These are phyloP conservation scores for Gymnoscelis rufifasciata DNA, from an alignment of 2,888 invertebrate genomes.

Conservation along the genomic window DNA sequence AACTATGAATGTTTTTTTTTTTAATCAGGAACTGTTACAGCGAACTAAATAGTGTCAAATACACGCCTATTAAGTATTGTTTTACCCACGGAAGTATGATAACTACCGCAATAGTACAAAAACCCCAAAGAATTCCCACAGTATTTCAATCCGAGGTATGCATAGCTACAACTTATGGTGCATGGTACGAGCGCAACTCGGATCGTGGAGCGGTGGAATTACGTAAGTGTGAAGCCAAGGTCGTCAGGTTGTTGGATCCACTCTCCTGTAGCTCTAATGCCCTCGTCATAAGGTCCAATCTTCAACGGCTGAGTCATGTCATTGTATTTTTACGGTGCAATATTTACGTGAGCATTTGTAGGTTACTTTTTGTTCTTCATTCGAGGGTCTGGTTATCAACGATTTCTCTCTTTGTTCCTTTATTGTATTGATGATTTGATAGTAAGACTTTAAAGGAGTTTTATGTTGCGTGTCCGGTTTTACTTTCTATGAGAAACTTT, in stretches of 20 bases:
- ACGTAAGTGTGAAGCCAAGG: conserved; percentile 44
- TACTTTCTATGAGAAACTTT: no score
- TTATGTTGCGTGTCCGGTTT: not conserved
- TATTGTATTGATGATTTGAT: conserved; percentile 2
- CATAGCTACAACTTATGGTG: conserved; percentile 21
- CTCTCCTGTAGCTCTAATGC: conserved; percentile 25
- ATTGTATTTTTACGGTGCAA: conserved; percentile 28
- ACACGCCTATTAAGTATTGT: not conserved
- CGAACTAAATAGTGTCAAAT: not conserved
- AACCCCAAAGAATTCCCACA: conserved; percentile 16
- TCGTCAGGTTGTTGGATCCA: conserved; percentile 30
- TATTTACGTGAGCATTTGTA: conserved; percentile 32
- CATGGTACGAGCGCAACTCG: conserved; percentile 26
- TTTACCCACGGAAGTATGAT: conserved; percentile 2
- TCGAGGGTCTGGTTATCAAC: conserved; percentile 9
- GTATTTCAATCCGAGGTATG: conserved; percentile 15
- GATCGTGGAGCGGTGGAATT: conserved; percentile 34
- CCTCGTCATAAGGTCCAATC: conserved; percentile 23
- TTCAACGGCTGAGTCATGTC: conserved; percentile 17
- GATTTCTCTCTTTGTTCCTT: not conserved
- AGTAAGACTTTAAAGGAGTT: not conserved
- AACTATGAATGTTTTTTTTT: no score
- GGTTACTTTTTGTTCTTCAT: conserved; percentile 25
- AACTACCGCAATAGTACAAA: conserved; percentile 1
- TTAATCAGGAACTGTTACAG: no score